Base-by-base conservation (phyloP, 30 jellyfish, hydroid and myxozoan species). In the Catostylus mosaicus region DNA sequence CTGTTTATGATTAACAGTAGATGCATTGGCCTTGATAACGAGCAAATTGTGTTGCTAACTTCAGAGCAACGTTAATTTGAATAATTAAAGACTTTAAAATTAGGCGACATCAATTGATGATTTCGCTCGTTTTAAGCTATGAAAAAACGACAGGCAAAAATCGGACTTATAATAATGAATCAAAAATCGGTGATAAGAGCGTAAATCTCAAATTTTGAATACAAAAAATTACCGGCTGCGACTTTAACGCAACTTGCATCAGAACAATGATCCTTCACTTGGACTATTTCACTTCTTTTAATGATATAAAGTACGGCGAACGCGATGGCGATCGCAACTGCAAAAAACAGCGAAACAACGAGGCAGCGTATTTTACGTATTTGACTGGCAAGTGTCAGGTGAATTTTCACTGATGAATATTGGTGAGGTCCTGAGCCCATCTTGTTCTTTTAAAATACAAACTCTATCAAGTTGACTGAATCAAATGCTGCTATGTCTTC, bases 361-460 rank as follows among this genome's bases (percentile, higher is more conserved):
- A 76, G 67, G 45, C 88, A 76, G 36, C 68, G 37, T 20, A 76
- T 76, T 35, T 27, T 56, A 46, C 78, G 67, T 56, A 24, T 30
- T 11, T 59, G 77, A 22, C 64, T 36, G 34, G 77, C 11, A 30
- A 56, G 24, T 0, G 78, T 59, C 27, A 19, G 75, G 30, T 76
- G 88, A 38, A 76, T 36, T 34, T 57, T 76, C 10, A 76, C 45
- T 33, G 88, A 43, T 22, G 88, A 57, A 57, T 76, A 76, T 57
- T 76, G 88, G 31, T 76, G 88, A 56, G 23, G 66, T 37, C 59
- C 34, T 34, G 88, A 52, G 37, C 76, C 52, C 46, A 59, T 59
- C 1, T n/a, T 27, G 71, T 1, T 6, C 16, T 8, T 6, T 6
- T 6, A 16, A 16, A 43, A 43, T 8, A 6, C 16, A 43, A 43